Conservation (phyloP, 2,113 vertebrate species). For the Nerophis ophidion region DNA sequence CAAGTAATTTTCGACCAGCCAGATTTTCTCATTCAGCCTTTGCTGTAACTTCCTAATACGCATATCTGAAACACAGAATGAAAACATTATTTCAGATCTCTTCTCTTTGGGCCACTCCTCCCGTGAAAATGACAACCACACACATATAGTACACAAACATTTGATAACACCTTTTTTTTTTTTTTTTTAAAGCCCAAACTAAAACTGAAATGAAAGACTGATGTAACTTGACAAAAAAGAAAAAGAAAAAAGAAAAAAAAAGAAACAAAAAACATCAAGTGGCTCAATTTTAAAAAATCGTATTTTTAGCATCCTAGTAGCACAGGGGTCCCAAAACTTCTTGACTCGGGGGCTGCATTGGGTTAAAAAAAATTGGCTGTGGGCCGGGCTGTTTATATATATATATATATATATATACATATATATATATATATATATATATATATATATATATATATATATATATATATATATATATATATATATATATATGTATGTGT, state of each 20-base stretch:
- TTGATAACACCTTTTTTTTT: neutral
- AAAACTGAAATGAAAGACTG: conserved; percentile 8
- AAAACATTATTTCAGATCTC: conserved; percentile 84
- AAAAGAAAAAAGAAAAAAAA: neutral
- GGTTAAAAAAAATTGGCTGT: no score
- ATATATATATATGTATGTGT: no score
- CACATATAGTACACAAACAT: conserved; percentile 34
- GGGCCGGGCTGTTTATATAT: no score
- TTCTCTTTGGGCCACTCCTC: conserved; percentile 76
- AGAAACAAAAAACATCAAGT: neutral
- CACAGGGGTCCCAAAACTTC: no score
- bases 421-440: no score
- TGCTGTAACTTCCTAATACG: conserved; percentile 80
- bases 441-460: no score
- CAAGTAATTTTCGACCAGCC: conserved; percentile 75
- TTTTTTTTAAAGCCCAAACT: neutral
- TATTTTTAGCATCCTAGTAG: neutral
- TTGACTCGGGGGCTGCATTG: no score
- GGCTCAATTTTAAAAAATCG: neutral
- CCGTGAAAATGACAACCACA: conserved; percentile 42
- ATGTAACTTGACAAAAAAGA: conserved; percentile 6
- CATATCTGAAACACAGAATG: conserved; percentile 80
- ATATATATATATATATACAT: no score
- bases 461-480: no score
- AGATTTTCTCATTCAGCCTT: conserved; percentile 78